phyloP scores from a whole-genome alignment of 1,140 invertebrate species.

The Meloidogyne floridensis region DNA sequence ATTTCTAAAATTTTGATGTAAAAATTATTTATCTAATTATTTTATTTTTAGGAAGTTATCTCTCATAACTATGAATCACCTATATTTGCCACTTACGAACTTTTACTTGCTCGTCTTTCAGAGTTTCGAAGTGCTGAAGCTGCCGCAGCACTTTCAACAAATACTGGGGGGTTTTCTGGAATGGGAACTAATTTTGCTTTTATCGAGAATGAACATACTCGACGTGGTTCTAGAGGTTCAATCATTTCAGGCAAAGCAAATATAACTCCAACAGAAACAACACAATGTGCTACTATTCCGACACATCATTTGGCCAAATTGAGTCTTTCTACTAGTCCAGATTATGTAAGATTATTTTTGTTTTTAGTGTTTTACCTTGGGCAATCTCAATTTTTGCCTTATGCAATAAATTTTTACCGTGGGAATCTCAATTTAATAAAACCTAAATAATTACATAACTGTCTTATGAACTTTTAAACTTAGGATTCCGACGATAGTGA shows the following conservation, averaged over 20 bases:
- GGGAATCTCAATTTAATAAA: no score
- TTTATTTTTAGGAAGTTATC: constrained; percentile 53
- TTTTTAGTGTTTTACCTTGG: no score
- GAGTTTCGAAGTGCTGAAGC: constrained; percentile 41
- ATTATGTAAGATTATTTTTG: constrained; percentile 48
- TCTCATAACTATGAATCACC: constrained; percentile 56
- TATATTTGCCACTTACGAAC: constrained; percentile 59
- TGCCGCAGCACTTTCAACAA: constrained; percentile 11
- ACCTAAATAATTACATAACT: neutral
- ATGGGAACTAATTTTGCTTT: constrained; percentile 27
- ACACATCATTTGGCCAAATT: constrained; percentile 63
- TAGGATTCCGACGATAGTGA: constrained; percentile 62
- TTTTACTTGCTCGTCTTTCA: constrained; percentile 50
- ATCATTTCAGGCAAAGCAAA: constrained; percentile 64
- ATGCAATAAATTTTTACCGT: no score
- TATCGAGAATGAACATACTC: constrained; percentile 50
- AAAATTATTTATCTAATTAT: neutral
- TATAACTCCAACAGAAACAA: constrained; percentile 53
- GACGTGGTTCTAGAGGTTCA: constrained; percentile 62
- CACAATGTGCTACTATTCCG: constrained; percentile 54
- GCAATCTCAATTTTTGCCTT: no score
- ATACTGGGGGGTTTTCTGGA: neutral
- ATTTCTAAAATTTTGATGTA: neutral
- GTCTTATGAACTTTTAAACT: constrained; percentile 11
- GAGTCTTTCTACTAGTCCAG: constrained; percentile 54